Conservation (phyloP, 1,140 invertebrate genomes). For the Leptinotarsa undecemlineata region DNA sequence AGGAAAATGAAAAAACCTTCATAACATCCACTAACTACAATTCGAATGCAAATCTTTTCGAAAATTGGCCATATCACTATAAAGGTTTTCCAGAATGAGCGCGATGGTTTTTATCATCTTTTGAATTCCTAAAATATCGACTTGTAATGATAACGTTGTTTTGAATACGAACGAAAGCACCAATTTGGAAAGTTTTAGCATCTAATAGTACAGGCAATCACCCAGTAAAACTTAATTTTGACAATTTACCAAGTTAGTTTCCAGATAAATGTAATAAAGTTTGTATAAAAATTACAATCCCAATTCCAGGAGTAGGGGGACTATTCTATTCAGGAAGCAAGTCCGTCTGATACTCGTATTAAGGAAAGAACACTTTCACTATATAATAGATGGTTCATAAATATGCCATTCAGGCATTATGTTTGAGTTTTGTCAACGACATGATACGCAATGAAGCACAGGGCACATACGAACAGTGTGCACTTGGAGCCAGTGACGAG, state of each 20-base stretch:
- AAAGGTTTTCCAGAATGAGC: background rate
- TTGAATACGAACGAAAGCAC: constrained; percentile 2
- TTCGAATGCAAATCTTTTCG: background rate
- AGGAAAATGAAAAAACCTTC: background rate
- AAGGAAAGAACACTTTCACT: too few species aligned
- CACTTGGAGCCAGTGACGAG: too few species aligned
- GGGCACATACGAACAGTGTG: too few species aligned
- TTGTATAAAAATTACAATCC: too few species aligned
- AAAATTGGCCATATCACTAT: background rate
- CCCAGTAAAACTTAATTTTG: background rate
- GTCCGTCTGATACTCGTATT: too few species aligned
- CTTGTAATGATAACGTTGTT: background rate
- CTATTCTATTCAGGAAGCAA: too few species aligned
- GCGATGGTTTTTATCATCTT: background rate
- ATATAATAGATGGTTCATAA: too few species aligned
- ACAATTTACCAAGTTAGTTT: background rate
- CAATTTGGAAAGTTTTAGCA: background rate
- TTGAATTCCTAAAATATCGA: background rate
- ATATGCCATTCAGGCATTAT: too few species aligned
- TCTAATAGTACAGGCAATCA: background rate
- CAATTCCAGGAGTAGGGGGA: too few species aligned
- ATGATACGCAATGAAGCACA: too few species aligned
- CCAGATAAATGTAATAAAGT: too few species aligned
- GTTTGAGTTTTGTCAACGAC: too few species aligned
- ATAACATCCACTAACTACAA: background rate